Base-by-base conservation (phyloP, 2,888 invertebrate genomes). In the Drosophila paranaensis region DNA sequence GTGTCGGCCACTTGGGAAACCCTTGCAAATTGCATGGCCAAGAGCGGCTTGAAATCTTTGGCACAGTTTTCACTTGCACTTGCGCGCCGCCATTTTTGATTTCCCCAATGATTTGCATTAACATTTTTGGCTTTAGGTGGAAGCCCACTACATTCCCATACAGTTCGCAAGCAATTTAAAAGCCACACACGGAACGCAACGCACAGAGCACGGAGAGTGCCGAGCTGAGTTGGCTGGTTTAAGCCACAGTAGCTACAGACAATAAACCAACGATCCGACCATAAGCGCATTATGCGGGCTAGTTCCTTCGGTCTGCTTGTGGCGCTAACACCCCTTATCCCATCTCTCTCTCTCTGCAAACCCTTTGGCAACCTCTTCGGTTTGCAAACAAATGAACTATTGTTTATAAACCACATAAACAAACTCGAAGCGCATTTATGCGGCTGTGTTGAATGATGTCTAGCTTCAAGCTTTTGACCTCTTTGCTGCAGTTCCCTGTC, bases 91-190 rank as follows among this genome's bases (percentile, higher is more conserved):
- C 35, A 60, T 70, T 88, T 90, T 85, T 90, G 89, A 89, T 89
- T 89, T 89, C 89, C 89, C 89, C 78, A 73, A 90, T 79, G 89
- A 88, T 79, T 90, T 77, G 77, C 73, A 89, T 90, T 89, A 86
- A 78, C 86, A 90, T 86, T 90, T 86, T 83, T 58, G 82, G 83
- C 71, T 68, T 51, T 70, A 72, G 30, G 30, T 48, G 30, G n/a
- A 33, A 1, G n/a, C 6, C 48, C 14, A 56, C 6, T 27, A 27
- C 39, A 43, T 20, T 11, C 14, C 37, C 9, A 43, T 65, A 56
- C 73, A 71, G 56, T 79, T 80, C 71, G 66, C 80, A 71, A 82
- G 72, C 78, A 80, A 84, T 80, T 84, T 88, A 71, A 78, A 76
- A 70, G 62, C 78, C 74, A 74, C 72, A 80, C 60, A 71, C 66